Conservation (phyloP, 2,888 invertebrate species). For the Calameuta idolon region DNA sequence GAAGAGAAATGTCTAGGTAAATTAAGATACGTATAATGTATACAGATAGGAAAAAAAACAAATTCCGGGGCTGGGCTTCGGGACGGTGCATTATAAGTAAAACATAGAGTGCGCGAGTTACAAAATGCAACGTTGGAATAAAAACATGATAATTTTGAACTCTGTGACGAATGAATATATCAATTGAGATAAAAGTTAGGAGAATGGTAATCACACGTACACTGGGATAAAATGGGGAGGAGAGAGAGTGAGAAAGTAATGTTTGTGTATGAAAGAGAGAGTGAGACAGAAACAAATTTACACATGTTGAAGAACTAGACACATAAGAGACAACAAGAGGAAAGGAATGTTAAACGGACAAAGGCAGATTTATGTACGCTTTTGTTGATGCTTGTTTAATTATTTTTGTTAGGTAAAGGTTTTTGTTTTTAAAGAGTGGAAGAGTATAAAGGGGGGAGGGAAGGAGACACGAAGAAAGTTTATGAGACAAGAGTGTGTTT, state of each 20-base stretch:
- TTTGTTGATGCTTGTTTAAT: slow-evolving; percentile 58
- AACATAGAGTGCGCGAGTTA: slow-evolving; percentile 20
- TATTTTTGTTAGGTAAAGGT: slow-evolving; percentile 45
- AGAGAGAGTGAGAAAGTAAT: background rate
- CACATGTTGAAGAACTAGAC: slow-evolving; percentile 2
- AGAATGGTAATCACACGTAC: background rate
- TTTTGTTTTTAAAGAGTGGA: slow-evolving; percentile 21
- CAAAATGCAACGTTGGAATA: slow-evolving; percentile 17
- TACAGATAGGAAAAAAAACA: slow-evolving; percentile 35
- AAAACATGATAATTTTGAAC: slow-evolving; percentile 19
- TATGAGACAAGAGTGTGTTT: background rate
- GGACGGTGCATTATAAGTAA: slow-evolving; percentile 44
- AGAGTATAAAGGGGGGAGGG: slow-evolving; percentile 23
- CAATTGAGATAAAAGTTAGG: slow-evolving; percentile 25
- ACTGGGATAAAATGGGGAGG: background rate
- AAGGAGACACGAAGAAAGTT: background rate
- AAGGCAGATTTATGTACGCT: slow-evolving; percentile 42
- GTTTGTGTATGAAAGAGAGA: background rate
- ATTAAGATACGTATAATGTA: slow-evolving; percentile 36
- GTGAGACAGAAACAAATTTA: background rate
- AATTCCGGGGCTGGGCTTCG: slow-evolving; percentile 62
- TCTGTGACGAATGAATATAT: slow-evolving; percentile 26
- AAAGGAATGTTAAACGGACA: slow-evolving; percentile 14
- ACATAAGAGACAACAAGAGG: background rate
- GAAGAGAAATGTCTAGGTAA: slow-evolving; percentile 37